phyloP scores from a whole-genome alignment of 2,888 invertebrate genomes.

The Hirtodrosophila cameraria region DNA sequence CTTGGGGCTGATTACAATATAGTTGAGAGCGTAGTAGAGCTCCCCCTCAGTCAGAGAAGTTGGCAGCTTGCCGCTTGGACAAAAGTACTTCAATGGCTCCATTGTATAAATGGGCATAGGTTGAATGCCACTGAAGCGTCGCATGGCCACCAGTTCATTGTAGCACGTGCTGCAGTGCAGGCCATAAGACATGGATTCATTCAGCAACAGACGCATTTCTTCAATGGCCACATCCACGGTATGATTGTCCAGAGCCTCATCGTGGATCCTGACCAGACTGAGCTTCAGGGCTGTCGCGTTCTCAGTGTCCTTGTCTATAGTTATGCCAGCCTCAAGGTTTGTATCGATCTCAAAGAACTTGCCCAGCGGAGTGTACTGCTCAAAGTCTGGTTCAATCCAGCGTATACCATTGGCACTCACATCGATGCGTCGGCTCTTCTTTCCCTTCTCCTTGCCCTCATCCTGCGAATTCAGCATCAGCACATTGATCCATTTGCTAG shows the following conservation, averaged over 20 bases:
- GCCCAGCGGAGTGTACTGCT: conserved; percentile 28
- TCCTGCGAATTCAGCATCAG: conserved; percentile 37
- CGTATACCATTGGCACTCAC: conserved; percentile 25
- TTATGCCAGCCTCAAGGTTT: conserved; percentile 3
- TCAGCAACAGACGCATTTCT: conserved; percentile 6
- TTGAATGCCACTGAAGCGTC: conserved; percentile 14
- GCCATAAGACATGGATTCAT: background rate
- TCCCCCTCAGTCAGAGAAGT: conserved; percentile 10
- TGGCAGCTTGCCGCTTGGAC: background rate
- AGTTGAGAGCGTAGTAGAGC: conserved; percentile 41
- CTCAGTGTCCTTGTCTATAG: background rate
- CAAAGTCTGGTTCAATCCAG: conserved; percentile 27
- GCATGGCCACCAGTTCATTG: conserved; percentile 16
- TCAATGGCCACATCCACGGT: conserved; percentile 11
- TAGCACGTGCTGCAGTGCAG: conserved; percentile 45
- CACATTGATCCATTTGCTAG: conserved; percentile 37
- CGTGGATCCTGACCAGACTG: background rate
- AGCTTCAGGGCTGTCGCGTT: conserved; percentile 20
- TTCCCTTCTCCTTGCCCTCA: background rate
- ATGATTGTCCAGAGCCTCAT: conserved; percentile 11
- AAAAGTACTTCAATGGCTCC: conserved; percentile 23
- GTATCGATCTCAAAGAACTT: conserved; percentile 28
- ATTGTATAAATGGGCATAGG: conserved; percentile 28
- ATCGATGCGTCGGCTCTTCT: background rate
- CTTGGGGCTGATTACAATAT: conserved; percentile 22